A percentile compares a stretch with the other conserved stretches of the same genome.
Conservation (phyloP, 2,888 invertebrate species). For the Podabrus alpinus region DNA sequence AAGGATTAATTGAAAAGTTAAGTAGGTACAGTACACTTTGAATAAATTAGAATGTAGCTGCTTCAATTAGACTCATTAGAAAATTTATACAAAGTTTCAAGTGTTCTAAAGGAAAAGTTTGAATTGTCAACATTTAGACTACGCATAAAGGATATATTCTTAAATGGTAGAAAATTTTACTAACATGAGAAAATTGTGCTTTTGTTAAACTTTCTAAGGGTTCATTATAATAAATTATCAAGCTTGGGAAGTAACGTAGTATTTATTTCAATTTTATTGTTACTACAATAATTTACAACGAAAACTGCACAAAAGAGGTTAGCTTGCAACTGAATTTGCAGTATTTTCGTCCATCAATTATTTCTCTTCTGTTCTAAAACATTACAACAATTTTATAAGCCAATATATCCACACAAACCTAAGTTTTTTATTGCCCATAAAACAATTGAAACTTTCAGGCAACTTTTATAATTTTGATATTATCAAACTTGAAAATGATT, state of each 20-base stretch:
- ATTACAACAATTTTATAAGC: neutral
- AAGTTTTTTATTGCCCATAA: neutral
- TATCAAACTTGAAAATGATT: neutral
- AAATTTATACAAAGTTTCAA: neutral
- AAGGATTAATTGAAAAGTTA: neutral
- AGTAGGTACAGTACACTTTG: neutral
- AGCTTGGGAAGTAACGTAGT: neutral
- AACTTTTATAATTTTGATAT: neutral
- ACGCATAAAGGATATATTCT: neutral
- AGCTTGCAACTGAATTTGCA: neutral
- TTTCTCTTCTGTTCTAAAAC: neutral
- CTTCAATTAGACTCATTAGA: neutral
- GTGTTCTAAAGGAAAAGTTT: neutral
- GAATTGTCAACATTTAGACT: slow-evolving; percentile 3
- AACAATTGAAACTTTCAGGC: neutral
- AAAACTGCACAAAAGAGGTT: neutral
- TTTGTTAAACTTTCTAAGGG: neutral
- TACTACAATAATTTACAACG: neutral
- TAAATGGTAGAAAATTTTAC: neutral
- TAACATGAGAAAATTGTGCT: neutral
- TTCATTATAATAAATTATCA: neutral
- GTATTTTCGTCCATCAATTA: neutral
- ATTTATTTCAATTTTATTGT: neutral
- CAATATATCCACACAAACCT: neutral
- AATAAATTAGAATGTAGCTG: neutral